These are phyloP conservation scores for Craniophora ligustri DNA, from an alignment of 2,888 invertebrate species.

Conservation along the genomic window DNA sequence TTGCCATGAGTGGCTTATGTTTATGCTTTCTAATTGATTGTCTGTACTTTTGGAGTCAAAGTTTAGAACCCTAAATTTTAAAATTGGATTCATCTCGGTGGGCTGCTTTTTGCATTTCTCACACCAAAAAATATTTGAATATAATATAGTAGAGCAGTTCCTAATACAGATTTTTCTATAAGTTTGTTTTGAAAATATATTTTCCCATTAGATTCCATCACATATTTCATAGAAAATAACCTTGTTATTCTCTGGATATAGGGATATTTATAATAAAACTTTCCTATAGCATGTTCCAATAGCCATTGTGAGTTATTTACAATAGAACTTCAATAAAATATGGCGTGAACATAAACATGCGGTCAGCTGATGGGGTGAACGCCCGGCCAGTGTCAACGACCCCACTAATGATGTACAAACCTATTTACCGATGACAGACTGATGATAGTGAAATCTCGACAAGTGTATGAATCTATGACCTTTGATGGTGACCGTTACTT, in stretches of 20 bases:
- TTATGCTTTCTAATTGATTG: slow-evolving; percentile 30
- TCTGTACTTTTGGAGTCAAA: slow-evolving; percentile 8
- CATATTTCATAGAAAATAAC: too few species aligned
- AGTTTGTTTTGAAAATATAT: too few species aligned
- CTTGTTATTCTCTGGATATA: too few species aligned
- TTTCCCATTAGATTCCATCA: neutral
- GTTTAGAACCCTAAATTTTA: slow-evolving; percentile 2
- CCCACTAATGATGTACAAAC: slow-evolving; percentile 52
- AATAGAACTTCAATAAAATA: slow-evolving; percentile 24
- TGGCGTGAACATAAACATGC: slow-evolving; percentile 41
- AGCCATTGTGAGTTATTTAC: slow-evolving; percentile 17
- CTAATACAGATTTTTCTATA: too few species aligned
- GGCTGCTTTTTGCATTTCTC: too few species aligned
- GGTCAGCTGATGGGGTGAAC: slow-evolving; percentile 63
- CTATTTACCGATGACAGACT: slow-evolving; percentile 49
- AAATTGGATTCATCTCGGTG: too few species aligned
- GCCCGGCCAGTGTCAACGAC: slow-evolving; percentile 55
- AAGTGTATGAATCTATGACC: slow-evolving; percentile 41
- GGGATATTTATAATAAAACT: neutral
- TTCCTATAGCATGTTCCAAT: slow-evolving; percentile 4
- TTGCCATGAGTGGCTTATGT: slow-evolving; percentile 11
- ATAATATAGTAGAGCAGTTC: too few species aligned
- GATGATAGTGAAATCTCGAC: slow-evolving; percentile 53
- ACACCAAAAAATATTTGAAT: too few species aligned
- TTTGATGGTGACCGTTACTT: slow-evolving; percentile 28